phyloP scores from a whole-genome alignment of 2,113 vertebrate genomes.

The Ceyx melanurus region DNA sequence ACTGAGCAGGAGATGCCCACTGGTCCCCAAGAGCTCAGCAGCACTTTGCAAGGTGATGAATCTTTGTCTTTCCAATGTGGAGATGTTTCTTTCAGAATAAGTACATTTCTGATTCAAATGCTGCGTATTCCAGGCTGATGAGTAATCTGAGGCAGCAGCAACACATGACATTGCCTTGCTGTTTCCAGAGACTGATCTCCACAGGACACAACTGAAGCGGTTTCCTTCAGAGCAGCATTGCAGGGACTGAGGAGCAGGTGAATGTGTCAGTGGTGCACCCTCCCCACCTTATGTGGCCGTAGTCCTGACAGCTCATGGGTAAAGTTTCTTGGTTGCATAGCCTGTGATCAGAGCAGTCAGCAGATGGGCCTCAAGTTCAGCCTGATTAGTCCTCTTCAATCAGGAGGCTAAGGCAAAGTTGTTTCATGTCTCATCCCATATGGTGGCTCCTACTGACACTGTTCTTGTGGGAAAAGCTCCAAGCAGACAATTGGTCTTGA shows the following conservation, averaged over 20 bases:
- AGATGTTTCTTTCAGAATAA: background rate
- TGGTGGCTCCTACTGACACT: conserved; percentile 42
- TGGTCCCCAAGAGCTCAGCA: background rate
- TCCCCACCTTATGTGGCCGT: rapidly evolving
- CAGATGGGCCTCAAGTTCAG: conserved; percentile 35
- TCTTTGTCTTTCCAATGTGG: background rate
- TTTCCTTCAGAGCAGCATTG: background rate
- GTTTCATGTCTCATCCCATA: conserved; percentile 28
- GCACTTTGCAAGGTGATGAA: background rate
- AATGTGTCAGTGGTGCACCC: background rate
- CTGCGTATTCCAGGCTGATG: background rate
- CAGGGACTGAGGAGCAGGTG: background rate
- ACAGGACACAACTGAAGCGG: background rate
- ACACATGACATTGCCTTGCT: background rate
- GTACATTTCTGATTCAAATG: background rate
- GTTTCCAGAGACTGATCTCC: background rate
- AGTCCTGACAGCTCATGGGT: background rate
- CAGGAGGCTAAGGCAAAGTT: conserved; percentile 16
- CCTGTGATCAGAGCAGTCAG: background rate
- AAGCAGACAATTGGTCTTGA: background rate
- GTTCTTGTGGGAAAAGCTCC: conserved; percentile 5
- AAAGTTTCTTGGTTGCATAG: background rate
- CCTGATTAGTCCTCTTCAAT: conserved; percentile 17
- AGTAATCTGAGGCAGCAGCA: background rate
- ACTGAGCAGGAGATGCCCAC: background rate